Evolutionary conservation across 2,113 vertebrate species (phyloP), one percentile per base, ranked within the genome.

Genomic region (Vombatus ursinus): DNA sequence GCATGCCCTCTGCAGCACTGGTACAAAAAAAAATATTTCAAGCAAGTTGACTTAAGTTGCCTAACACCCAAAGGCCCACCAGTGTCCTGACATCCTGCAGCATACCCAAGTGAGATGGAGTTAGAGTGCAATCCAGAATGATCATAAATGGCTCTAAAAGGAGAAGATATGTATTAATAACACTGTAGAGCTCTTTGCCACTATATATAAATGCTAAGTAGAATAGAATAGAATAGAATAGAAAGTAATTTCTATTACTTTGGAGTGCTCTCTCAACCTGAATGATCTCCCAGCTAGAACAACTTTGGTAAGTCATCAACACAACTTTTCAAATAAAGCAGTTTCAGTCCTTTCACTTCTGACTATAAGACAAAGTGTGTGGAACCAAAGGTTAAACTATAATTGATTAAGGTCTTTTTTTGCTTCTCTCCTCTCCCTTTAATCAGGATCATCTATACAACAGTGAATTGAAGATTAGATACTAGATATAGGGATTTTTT

Each of bases 331-430:
- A 94, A 0, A 0, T 95, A 84, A 93, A 0, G 0, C 95, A 26
- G 77, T 96, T 97, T 96, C 96, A 93, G 52, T 14, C n/a, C 10
- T 96, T 95, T 96, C 92, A 50, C 92, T 97, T 96, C 25, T 52
- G 84, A 94, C 95, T 93, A 93, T 92, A 96, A 95, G 96, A 96
- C 52, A 96, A 97, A 96, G 26, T 49, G 28, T 91, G n/a, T 90
- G 10, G 92, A 96, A 92, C 90, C 23, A 77, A 93, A 96, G 92
- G 89, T 93, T 97, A 96, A 97, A 97, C 77, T 93, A 84, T 52
- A 96, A 25, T 84, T 96, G 95, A 98, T 97, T 92, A 61, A 96
- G 93, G 90, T 89, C 93, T 91, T 96, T 91, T 53, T 92, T 31
- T 92, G 52, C 94, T 92, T 92, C 92, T 52, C 47, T 84, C 44